phyloP scores from a whole-genome alignment of 2,113 vertebrate genomes.

The Merops nubicus region DNA sequence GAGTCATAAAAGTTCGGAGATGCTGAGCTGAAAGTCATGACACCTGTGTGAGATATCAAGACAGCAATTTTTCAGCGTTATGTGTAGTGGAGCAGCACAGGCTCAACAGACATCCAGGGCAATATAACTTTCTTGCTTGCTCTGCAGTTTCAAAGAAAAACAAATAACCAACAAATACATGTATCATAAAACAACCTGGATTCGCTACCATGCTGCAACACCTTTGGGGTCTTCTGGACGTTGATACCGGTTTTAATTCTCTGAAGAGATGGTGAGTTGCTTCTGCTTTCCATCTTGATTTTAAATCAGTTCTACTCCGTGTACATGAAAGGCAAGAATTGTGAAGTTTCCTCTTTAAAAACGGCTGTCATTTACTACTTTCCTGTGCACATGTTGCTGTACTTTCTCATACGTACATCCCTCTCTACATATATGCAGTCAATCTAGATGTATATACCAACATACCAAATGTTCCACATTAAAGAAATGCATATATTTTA shows the following conservation, averaged over 20 bases:
- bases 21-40: neutral
- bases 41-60: neutral
- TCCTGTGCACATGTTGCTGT: neutral
- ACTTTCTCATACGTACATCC: neutral
- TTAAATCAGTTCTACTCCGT: neutral
- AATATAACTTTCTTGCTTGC: neutral
- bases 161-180: neutral
- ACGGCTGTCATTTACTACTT: neutral
- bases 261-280: neutral
- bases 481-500: constrained; percentile 19
- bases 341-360: neutral
- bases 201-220: neutral
- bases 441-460: constrained; percentile 8
- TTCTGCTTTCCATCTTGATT: neutral
- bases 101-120: neutral
- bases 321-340: neutral
- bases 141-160: neutral
- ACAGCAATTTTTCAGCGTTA: neutral
- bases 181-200: neutral
- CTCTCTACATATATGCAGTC: constrained; percentile 13
- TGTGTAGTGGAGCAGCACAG: neutral
- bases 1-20: neutral
- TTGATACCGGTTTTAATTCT: neutral
- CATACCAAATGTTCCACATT: constrained; percentile 20
- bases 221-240: neutral